These are phyloP conservation scores for Vicugna pacos DNA, from an alignment of 2,113 vertebrate species.

Conservation along the genomic window DNA sequence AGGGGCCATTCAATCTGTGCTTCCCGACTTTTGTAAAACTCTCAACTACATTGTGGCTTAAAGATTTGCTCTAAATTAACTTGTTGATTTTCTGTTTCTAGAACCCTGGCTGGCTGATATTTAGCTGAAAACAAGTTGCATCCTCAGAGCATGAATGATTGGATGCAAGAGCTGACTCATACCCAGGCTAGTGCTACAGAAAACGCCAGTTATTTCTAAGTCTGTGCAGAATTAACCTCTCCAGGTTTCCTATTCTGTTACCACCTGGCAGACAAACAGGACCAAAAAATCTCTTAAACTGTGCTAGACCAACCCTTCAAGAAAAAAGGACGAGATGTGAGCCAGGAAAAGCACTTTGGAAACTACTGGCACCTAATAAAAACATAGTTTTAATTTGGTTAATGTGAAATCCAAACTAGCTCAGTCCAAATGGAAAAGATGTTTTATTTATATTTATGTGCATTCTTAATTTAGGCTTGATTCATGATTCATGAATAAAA, in stretches of 20 bases:
- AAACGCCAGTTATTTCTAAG: slow-evolving; percentile 59
- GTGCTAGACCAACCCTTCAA: slow-evolving; percentile 59
- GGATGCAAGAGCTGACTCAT: slow-evolving; percentile 49
- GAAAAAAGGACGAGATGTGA: slow-evolving; percentile 72
- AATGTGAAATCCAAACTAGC: slow-evolving; percentile 66
- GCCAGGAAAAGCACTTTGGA: slow-evolving; percentile 78
- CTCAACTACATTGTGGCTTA: not conserved
- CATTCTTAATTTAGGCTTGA: slow-evolving; percentile 68
- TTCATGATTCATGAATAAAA: slow-evolving; percentile 60
- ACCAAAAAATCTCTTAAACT: slow-evolving; percentile 64
- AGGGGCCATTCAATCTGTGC: not conserved
- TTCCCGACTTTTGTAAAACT: slow-evolving; percentile 43
- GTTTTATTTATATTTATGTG: slow-evolving; percentile 74
- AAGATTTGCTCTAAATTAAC: slow-evolving; percentile 38
- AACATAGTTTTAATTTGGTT: slow-evolving; percentile 77
- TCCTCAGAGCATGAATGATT: slow-evolving; percentile 25
- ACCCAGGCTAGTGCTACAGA: not conserved
- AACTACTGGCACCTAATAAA: slow-evolving; percentile 75
- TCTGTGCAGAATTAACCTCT: slow-evolving; percentile 58
- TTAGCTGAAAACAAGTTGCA: slow-evolving; percentile 60
- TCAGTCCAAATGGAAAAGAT: slow-evolving; percentile 73
- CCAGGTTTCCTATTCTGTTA: slow-evolving; percentile 62
- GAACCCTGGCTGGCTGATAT: not conserved
- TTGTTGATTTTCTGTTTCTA: slow-evolving; percentile 19
- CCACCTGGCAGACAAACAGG: slow-evolving; percentile 49